Evolutionary conservation across 2,888 invertebrate species (phyloP).

Genomic region (Escarpia spicata): DNA sequence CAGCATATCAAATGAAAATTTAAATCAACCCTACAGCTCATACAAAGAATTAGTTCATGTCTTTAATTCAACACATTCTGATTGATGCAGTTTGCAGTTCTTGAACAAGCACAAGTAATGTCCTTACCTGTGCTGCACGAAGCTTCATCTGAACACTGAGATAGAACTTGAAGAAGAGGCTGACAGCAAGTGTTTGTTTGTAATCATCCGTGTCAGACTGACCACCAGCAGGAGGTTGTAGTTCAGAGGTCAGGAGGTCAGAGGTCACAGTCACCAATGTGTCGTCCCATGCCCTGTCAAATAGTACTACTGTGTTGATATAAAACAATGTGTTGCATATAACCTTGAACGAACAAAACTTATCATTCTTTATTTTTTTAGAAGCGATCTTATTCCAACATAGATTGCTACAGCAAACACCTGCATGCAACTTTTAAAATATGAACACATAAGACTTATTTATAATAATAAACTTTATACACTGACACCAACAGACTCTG

Average conservation of each 20-base stretch:
- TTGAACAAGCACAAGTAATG: no score
- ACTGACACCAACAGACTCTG: not conserved
- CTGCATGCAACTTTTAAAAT: not conserved
- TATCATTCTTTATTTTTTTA: no score
- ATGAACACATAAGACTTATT: not conserved
- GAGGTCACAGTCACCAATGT: constrained; percentile 73
- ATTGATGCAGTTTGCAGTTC: no score
- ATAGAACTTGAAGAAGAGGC: constrained; percentile 70
- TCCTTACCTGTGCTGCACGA: no score
- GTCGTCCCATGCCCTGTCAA: constrained; percentile 73
- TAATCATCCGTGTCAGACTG: constrained; percentile 87
- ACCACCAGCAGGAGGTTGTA: constrained; percentile 69
- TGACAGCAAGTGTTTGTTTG: constrained; percentile 77
- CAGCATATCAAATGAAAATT: no score
- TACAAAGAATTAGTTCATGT: no score
- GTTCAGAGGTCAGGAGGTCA: constrained; percentile 70
- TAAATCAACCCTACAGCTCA: no score
- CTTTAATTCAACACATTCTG: no score
- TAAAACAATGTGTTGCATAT: no score
- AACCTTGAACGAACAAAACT: no score
- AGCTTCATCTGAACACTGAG: constrained; percentile 41
- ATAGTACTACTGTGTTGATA: not conserved
- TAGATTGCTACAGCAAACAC: no score
- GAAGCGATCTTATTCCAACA: no score
- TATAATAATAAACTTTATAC: not conserved